Conservation (phyloP, 1,140 invertebrate genomes). For the Zaprionus inermis region DNA sequence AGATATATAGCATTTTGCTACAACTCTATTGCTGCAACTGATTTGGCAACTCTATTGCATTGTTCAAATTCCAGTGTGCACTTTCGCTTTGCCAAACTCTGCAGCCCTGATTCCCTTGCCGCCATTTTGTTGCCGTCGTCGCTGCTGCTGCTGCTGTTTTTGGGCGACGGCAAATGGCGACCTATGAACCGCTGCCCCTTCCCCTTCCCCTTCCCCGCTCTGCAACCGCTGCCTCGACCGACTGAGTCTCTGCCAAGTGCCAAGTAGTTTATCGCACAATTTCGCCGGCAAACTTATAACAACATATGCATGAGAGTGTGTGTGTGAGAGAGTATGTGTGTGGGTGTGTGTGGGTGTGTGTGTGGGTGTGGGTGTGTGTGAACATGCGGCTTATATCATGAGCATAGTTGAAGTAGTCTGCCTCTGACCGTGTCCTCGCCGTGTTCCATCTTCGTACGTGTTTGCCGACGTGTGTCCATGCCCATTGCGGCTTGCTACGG, state of each 20-base stretch:
- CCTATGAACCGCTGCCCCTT: not conserved
- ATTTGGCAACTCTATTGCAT: conserved; percentile 13
- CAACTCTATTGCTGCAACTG: not conserved
- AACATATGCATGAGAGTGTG: conserved; percentile 64
- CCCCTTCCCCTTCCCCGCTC: not conserved
- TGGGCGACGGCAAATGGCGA: not conserved
- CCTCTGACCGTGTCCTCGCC: conserved; percentile 35
- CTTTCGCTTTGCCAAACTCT: not conserved
- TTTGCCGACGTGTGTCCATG: conserved; percentile 27
- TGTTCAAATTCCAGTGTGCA: not conserved
- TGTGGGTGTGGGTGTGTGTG: conserved; percentile 10
- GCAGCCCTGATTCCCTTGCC: conserved; percentile 34
- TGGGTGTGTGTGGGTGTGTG: conserved; percentile 12
- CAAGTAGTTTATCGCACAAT: conserved; percentile 81
- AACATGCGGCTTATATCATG: conserved; percentile 39
- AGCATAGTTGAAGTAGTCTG: conserved; percentile 14
- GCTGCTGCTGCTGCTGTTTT: not conserved
- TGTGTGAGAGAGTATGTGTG: conserved; percentile 21
- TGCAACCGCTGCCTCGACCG: not conserved
- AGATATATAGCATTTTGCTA: not conserved
- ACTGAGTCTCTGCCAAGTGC: conserved; percentile 33
- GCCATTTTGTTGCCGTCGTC: conserved; percentile 58
- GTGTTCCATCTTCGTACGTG: conserved; percentile 14
- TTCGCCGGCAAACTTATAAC: conserved; percentile 65
- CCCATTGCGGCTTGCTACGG: conserved; percentile 20